Percentiles rank a stretch among this genome's conserved stretches.
Evolutionary conservation across 2,113 vertebrate genomes (phyloP).

Genomic region (Rostratula benghalensis): DNA sequence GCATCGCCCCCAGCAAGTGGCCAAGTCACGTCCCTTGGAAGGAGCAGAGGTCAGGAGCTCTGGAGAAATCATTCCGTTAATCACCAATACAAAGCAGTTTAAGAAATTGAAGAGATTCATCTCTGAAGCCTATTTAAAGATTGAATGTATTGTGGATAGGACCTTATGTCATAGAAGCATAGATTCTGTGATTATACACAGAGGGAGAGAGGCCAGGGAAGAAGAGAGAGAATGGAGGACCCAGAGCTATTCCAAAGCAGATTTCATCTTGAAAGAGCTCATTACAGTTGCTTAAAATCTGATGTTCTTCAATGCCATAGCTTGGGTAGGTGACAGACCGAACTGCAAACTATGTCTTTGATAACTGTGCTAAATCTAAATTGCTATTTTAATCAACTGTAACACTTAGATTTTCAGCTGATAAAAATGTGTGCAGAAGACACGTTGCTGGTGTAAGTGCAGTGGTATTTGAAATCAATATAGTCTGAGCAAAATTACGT

Average conservation of each 20-base stretch:
- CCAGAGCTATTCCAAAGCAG: neutral
- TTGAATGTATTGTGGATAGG: neutral
- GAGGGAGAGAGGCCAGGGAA: neutral
- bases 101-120: neutral
- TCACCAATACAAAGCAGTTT: neutral
- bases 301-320: constrained; percentile 1
- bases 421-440: constrained; percentile 46
- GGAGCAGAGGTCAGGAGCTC: neutral
- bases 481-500: constrained; percentile 29
- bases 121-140: neutral
- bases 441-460: neutral
- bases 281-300: neutral
- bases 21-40: neutral
- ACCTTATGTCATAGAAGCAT: neutral
- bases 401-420: constrained; percentile 36
- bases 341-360: constrained; percentile 34
- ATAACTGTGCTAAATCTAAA: constrained; percentile 48
- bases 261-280: neutral
- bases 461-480: constrained; percentile 43
- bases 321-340: constrained; percentile 49
- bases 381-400: constrained; percentile 52
- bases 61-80: neutral
- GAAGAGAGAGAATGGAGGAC: neutral
- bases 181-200: neutral
- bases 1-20: neutral